Conservation (phyloP, 2,888 invertebrate species). For the Campoletis raptor region DNA sequence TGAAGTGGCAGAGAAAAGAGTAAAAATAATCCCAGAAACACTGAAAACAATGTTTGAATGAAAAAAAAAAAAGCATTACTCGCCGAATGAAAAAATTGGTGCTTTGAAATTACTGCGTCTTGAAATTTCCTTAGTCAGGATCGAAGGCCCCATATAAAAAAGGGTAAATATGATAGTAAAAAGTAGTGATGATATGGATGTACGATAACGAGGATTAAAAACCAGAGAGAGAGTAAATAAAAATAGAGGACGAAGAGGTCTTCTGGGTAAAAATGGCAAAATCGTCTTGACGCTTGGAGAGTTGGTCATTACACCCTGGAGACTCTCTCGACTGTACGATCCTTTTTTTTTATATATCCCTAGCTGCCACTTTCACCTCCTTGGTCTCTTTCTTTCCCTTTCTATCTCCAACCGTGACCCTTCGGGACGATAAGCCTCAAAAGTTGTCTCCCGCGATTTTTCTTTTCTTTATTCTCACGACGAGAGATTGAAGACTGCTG, state of each 20-base stretch:
- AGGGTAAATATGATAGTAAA: background rate
- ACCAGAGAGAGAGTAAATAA: conserved; percentile 49
- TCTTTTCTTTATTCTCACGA: conserved; percentile 28
- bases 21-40: background rate
- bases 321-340: conserved; percentile 36
- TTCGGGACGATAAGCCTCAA: conserved; percentile 56
- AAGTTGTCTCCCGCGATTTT: conserved; percentile 42
- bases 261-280: conserved; percentile 68
- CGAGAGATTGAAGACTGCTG: conserved; percentile 24
- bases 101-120: background rate
- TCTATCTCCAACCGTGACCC: conserved; percentile 39
- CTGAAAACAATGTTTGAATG: background rate
- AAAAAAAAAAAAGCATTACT: background rate
- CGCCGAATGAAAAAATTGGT: background rate
- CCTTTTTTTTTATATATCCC: conserved; percentile 51
- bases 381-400: conserved; percentile 10
- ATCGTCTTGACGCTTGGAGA: conserved; percentile 71
- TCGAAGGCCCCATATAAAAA: background rate
- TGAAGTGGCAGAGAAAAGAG: too few species aligned
- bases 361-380: conserved; percentile 29
- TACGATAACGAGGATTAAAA: conserved; percentile 25
- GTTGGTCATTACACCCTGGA: conserved; percentile 46
- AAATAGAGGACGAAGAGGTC: conserved; percentile 36
- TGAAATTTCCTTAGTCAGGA: background rate
- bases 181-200: conserved; percentile 38